Base-by-base conservation (phyloP, 2,113 vertebrate species). In the Ochotona curzoniae region DNA sequence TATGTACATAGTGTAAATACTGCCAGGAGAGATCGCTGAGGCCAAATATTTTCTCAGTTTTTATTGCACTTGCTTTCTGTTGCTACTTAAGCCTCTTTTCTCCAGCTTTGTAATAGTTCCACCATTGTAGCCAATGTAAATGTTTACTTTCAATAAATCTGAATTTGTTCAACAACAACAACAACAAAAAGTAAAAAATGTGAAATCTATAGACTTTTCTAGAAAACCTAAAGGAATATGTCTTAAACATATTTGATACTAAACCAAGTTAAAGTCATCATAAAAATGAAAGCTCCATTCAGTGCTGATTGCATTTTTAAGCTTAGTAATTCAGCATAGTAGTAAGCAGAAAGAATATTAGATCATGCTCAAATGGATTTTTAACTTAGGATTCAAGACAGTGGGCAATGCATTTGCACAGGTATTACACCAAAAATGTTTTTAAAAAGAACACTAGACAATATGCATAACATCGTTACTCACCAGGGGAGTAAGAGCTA, bases 31-130 rank as follows among this genome's bases (percentile, higher is more conserved):
- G 96, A 98, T 98, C 97, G 98, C 97, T 97, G 97, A 98, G 98
- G 98, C 98, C 98, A 99, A 98, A 98, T 99, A 99, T 99, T 99
- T 99, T 99, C 98, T 98, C 97, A 97, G 97, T 98, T 99, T 98
- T 98, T 98, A 99, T 96, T 96, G 97, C 98, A 98, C 98, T 98
- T 98, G 97, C 98, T 98, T 98, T 98, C 98, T 98, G 98, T 98
- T 98, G 98, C 98, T 98, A 96, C 97, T 97, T 93, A 98, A 98
- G 98, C 96, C 93, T 98, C 98, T 98, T 98, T 98, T 98, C 98
- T 98, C 97, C 97, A 98, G 97, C 98, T 98, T 98, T 99, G 98
- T 99, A 98, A 98, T 97, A 98, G 98, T 98, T 98, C 97, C 97
- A 97, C 98, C 97, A 98, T 97, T 98, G 98, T 98, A 98, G 98